Conservation (phyloP, 2,888 invertebrate species). For the Odontocerum albicorne region DNA sequence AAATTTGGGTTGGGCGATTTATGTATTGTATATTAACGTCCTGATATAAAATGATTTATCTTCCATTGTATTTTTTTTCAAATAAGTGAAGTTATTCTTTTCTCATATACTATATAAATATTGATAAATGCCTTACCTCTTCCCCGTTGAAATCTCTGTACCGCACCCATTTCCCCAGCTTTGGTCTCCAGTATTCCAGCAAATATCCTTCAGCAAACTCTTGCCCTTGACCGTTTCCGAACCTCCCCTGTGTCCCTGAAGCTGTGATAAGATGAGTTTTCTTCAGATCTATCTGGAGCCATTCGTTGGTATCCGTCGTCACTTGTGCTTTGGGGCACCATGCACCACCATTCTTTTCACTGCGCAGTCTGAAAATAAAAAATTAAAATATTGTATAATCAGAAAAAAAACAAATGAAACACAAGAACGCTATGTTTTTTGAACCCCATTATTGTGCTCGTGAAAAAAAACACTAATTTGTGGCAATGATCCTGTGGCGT, state of each 20-base stretch:
- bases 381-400: not conserved
- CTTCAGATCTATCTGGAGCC: constrained; percentile 80
- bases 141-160: constrained; percentile 73
- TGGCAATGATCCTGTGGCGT: too few species aligned
- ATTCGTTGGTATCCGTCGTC: constrained; percentile 74
- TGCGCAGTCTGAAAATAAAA: constrained; percentile 65
- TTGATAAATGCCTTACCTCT: constrained; percentile 63
- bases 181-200: constrained; percentile 82
- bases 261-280: constrained; percentile 79
- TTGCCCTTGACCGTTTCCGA: constrained; percentile 88
- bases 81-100: too few species aligned
- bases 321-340: constrained; percentile 89
- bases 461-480: too few species aligned
- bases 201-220: constrained; percentile 85
- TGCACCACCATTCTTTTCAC: constrained; percentile 83
- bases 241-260: constrained; percentile 83
- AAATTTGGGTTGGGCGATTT: too few species aligned
- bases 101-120: too few species aligned
- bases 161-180: constrained; percentile 79
- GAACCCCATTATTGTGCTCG: too few species aligned
- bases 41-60: too few species aligned
- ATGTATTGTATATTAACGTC: too few species aligned
- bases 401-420: too few species aligned
- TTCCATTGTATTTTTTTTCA: too few species aligned
- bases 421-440: too few species aligned